Evolutionary conservation across 2,113 vertebrate genomes (phyloP), one percentile per base, ranked within the genome.

Genomic region (Carassius auratus): DNA sequence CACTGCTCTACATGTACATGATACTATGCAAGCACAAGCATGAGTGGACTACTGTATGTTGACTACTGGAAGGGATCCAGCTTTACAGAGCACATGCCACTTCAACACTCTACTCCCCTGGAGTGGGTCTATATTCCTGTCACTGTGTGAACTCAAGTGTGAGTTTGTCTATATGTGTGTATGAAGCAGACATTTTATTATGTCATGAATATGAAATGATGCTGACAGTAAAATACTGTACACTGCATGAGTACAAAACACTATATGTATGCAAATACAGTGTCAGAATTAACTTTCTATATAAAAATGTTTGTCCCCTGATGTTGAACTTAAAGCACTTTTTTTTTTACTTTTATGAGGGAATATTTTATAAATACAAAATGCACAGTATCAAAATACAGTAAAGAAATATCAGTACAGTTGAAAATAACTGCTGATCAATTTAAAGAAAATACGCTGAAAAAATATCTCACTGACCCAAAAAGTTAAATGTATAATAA

Each of bases 81-180:
- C 76, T 73, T 61, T 73, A 83, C 13, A 83, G 36, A 23, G 21
- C 52, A 83, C 52, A 80, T 36, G 57, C n/a, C 62, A 68, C 45
- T 52, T 52, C 23, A 48, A n/a, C 19, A 62, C 90, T 92, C 89
- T 78, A 77, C 33, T 79, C 91, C 87, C 91, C 89, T 87, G 82
- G 76, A 76, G 52, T 59, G 59, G 82, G 77, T 84, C 81, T 77
- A 76, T 57, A 78, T 61, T 86, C 48, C 81, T 78, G 92, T 76
- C 82, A 62, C 61, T 17, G 45, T 9, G 83, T 13, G 19, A 79
- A 71, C 62, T 80, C 76, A 81, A 50, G 84, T 87, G n/a, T 52
- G 66, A 42, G 64, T 61, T 66, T 74, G 61, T 33, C 17, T 15
- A 17, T 36, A 8, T 21, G 23, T 30, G 33, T 86, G 62, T 45